Conservation (phyloP, 2,888 invertebrate species). For the Alviniconcha strummeri region DNA sequence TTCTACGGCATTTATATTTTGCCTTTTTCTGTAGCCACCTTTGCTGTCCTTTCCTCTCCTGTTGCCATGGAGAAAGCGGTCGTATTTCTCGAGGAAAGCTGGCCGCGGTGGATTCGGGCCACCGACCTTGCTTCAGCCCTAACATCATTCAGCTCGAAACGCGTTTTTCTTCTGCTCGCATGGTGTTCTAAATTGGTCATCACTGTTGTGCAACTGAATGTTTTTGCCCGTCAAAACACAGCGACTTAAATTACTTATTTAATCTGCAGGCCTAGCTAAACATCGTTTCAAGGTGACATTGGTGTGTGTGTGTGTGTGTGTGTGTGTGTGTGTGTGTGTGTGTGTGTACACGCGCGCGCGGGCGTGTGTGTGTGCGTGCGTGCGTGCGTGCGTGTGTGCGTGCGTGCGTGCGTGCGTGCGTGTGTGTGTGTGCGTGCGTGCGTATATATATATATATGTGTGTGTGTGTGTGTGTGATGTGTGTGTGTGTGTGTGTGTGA, state of each 20-base stretch:
- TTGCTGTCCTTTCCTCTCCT: too few species aligned
- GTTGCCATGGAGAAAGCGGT: too few species aligned
- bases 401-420: background rate
- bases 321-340: too few species aligned
- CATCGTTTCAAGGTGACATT: background rate
- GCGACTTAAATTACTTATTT: background rate
- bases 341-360: background rate
- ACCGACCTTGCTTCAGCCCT: too few species aligned
- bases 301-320: background rate
- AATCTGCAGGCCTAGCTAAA: background rate
- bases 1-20: too few species aligned
- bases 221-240: background rate
- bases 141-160: background rate
- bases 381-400: background rate
- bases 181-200: background rate
- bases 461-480: background rate
- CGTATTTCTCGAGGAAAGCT: too few species aligned
- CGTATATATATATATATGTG: too few species aligned
- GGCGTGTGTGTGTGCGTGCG: too few species aligned
- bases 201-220: background rate
- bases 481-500: constrained; percentile 10
- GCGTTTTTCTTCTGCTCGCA: too few species aligned
- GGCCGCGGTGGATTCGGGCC: too few species aligned
- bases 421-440: too few species aligned
- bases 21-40: too few species aligned